Evolutionary conservation across 2,888 invertebrate genomes (phyloP).

Genomic region (Chloroclystis v-ata): DNA sequence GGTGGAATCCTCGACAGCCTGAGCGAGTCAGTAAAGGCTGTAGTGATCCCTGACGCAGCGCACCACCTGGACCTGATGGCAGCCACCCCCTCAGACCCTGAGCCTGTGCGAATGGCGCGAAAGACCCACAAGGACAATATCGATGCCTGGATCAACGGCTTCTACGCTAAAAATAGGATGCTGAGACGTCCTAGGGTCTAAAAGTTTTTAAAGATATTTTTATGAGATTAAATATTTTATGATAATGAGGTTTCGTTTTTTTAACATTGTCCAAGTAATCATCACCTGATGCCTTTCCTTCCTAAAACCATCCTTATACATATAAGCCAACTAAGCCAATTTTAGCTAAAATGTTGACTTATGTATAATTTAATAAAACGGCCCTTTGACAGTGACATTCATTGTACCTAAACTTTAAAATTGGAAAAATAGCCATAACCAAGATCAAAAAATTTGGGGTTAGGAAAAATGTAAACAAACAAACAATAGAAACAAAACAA

Average conservation of each 20-base stretch:
- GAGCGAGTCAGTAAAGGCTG: conserved; percentile 80
- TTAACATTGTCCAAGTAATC: too few species aligned
- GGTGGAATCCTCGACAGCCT: conserved; percentile 84
- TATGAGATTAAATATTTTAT: too few species aligned
- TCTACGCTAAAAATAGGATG: conserved; percentile 11
- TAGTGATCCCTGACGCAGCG: conserved; percentile 89
- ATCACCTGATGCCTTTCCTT: too few species aligned
- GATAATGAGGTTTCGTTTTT: too few species aligned
- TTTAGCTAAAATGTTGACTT: too few species aligned
- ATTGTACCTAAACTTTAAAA: not conserved
- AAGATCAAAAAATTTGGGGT: not conserved
- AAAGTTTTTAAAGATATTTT: too few species aligned
- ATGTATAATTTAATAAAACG: too few species aligned
- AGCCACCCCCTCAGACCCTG: conserved; percentile 80
- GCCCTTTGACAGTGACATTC: not conserved
- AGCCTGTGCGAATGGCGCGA: conserved; percentile 80
- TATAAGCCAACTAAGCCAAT: too few species aligned
- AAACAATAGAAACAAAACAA: conserved; percentile 3
- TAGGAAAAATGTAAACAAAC: conserved; percentile 5
- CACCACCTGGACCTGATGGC: conserved; percentile 91
- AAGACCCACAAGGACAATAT: conserved; percentile 80
- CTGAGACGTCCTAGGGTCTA: not conserved
- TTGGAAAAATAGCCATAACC: not conserved
- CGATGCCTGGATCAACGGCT: conserved; percentile 75
- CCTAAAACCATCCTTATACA: too few species aligned